Conservation (phyloP, 2,797 vertebrate species). For the Odontamblyopus lacepedii region DNA sequence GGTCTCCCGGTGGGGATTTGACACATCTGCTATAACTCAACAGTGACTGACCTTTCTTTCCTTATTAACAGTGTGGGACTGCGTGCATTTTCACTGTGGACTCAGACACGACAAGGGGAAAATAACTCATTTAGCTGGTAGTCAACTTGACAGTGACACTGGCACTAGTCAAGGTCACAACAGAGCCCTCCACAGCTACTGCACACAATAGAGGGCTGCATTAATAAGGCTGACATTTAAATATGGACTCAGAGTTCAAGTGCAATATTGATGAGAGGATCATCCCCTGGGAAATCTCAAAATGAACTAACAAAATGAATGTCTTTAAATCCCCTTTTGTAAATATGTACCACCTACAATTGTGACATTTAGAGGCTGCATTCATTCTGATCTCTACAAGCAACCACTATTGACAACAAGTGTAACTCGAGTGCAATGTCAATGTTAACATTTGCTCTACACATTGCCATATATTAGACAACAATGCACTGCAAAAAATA, state of each 20-base stretch:
- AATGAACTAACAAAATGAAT: neutral
- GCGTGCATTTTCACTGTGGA: constrained; percentile 66
- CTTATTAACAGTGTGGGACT: constrained; percentile 77
- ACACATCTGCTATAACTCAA: constrained; percentile 83
- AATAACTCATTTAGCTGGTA: constrained; percentile 63
- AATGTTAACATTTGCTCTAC: neutral
- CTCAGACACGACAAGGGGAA: constrained; percentile 39
- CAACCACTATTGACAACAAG: constrained; percentile 14
- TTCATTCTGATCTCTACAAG: neutral
- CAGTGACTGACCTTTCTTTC: constrained; percentile 83
- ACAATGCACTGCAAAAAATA: neutral
- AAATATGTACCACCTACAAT: neutral
- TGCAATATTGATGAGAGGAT: constrained; percentile 34
- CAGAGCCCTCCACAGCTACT: constrained; percentile 20
- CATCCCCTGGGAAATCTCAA: constrained; percentile 29
- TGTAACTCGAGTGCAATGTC: constrained; percentile 16
- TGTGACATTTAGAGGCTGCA: constrained; percentile 7
- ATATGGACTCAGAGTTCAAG: constrained; percentile 30
- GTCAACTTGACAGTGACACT: constrained; percentile 62
- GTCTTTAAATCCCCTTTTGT: neutral
- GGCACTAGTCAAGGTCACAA: constrained; percentile 55
- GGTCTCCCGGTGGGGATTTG: constrained; percentile 83
- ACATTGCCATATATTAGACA: neutral
- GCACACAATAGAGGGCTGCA: constrained; percentile 25
- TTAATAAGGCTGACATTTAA: constrained; percentile 70